Percentiles rank a stretch among this genome's conserved stretches.
Evolutionary conservation across 1,140 invertebrate genomes (phyloP).

Genomic region (Nilaparvata lugens): DNA sequence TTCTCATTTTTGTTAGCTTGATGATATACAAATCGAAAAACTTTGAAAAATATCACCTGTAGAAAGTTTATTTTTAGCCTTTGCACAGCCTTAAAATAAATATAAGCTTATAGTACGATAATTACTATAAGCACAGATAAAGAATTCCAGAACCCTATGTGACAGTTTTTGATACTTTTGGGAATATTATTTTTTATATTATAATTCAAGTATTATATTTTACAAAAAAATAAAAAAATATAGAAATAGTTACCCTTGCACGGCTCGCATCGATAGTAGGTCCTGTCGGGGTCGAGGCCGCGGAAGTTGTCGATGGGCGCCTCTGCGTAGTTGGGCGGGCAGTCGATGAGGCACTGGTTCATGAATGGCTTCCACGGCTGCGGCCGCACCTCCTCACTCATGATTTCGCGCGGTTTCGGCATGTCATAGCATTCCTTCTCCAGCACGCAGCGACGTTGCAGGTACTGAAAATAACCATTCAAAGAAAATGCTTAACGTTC

Average conservation of each 20-base stretch:
- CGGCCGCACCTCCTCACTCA: constrained; percentile 22
- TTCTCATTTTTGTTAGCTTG: too few relatives aligned
- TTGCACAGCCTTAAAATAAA: too few relatives aligned
- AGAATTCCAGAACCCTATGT: too few relatives aligned
- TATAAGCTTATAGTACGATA: too few relatives aligned
- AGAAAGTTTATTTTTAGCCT: too few relatives aligned
- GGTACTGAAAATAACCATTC: constrained; percentile 42
- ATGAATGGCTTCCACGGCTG: constrained; percentile 49
- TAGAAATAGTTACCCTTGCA: constrained; percentile 29
- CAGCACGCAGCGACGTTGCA: constrained; percentile 64
- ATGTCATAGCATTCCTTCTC: constrained; percentile 59
- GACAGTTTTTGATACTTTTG: too few relatives aligned
- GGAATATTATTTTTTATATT: too few relatives aligned
- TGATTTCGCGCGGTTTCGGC: constrained; percentile 40
- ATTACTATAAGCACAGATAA: too few relatives aligned
- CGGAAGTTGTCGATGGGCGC: constrained; percentile 5
- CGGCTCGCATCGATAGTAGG: constrained; percentile 23
- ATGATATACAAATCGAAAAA: too few relatives aligned
- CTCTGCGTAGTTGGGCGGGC: constrained; percentile 62
- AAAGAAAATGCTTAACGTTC: neutral
- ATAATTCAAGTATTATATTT: too few relatives aligned
- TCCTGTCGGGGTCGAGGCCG: constrained; percentile 1
- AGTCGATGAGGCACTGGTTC: constrained; percentile 59
- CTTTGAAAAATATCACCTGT: too few relatives aligned
- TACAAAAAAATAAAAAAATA: too few relatives aligned